Percentiles rank a stretch among this genome's conserved stretches.
phyloP scores from a whole-genome alignment of 1,140 invertebrate genomes.

The Saccostrea glomerata region DNA sequence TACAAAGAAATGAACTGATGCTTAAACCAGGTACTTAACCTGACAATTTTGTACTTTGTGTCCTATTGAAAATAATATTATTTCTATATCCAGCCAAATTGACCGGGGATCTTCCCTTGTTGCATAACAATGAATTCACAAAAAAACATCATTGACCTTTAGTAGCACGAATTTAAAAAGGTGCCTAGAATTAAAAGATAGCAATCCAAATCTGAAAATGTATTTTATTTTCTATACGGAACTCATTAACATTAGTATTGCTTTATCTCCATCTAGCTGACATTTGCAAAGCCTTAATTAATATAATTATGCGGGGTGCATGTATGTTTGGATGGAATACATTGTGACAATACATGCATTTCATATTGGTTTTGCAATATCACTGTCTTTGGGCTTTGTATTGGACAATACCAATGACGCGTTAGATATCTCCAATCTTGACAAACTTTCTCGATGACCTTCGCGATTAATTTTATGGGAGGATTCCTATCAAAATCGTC shows the following conservation, averaged over 20 bases:
- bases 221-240: background rate
- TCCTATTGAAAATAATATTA: background rate
- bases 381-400: background rate
- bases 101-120: background rate
- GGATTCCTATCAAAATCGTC: background rate
- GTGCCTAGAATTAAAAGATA: background rate
- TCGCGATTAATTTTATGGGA: background rate
- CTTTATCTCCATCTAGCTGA: constrained; percentile 11
- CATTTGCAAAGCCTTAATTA: background rate
- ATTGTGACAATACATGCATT: background rate
- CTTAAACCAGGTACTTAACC: background rate
- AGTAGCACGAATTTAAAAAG: background rate
- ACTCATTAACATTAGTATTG: background rate
- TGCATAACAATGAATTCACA: background rate
- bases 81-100: constrained; percentile 8
- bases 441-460: constrained; percentile 1
- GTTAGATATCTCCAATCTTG: background rate
- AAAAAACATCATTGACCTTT: background rate
- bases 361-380: background rate
- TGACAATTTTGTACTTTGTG: background rate
- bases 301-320: background rate
- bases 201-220: background rate
- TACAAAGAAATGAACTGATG: background rate
- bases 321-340: background rate
- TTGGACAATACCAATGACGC: background rate